Conservation (phyloP, 2,888 invertebrate species). For the Nomada fabriciana region DNA sequence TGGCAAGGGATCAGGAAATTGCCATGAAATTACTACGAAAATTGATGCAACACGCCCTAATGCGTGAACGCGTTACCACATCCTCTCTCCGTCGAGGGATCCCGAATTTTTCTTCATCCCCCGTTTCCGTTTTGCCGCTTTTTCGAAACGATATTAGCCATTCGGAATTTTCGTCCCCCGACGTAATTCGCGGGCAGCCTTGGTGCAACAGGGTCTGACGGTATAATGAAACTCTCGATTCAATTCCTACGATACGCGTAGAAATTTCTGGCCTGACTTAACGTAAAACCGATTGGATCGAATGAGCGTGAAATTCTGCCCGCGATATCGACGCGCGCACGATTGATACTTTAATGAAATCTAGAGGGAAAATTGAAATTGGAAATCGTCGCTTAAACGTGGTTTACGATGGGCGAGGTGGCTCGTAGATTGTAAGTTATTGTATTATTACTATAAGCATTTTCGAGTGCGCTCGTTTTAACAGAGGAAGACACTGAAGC, state of each 20-base stretch:
- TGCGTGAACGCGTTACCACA: constrained; percentile 58
- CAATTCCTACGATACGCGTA: constrained; percentile 20
- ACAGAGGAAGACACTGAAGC: background rate
- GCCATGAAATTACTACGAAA: constrained; percentile 81
- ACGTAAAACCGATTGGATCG: constrained; percentile 10
- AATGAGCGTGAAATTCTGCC: background rate
- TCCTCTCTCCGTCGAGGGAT: constrained; percentile 10
- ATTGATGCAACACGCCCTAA: constrained; percentile 72
- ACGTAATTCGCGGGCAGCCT: constrained; percentile 10
- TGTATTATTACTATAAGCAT: too few relatives aligned
- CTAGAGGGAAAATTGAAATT: constrained; percentile 5
- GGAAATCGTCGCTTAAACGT: background rate
- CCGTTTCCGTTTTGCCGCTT: background rate
- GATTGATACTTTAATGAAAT: background rate
- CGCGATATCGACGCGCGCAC: background rate
- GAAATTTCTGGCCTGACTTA: constrained; percentile 14
- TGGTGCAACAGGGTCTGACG: background rate
- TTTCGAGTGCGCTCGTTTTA: background rate
- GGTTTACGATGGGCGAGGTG: background rate
- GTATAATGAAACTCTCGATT: constrained; percentile 34
- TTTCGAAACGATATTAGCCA: constrained; percentile 35
- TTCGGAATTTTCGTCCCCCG: constrained; percentile 27
- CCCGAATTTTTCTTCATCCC: constrained; percentile 26
- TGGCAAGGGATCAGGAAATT: constrained; percentile 78
- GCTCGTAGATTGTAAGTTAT: background rate